Conservation (phyloP, 2,113 vertebrate species). For the Sylvicapra grimmia region DNA sequence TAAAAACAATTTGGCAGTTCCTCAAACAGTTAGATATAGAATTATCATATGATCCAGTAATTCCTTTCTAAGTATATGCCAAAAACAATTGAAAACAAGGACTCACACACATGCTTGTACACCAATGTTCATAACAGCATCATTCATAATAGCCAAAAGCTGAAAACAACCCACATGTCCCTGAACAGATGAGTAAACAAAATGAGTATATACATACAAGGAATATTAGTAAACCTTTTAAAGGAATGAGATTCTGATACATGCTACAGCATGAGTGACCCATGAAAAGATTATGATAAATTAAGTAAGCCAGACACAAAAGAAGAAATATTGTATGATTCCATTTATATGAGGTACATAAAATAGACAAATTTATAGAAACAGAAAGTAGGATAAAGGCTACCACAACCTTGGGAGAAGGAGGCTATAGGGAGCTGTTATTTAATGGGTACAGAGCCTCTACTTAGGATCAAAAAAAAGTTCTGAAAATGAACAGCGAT, state of each 20-base stretch:
- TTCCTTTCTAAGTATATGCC: neutral
- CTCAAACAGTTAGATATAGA: neutral
- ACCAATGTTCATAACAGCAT: neutral
- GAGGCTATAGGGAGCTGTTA: neutral
- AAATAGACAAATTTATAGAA: neutral
- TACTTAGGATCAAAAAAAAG: neutral
- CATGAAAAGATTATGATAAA: neutral
- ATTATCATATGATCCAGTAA: neutral
- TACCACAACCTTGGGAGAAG: neutral
- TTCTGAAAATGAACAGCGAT: neutral
- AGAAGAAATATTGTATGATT: neutral
- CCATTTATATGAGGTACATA: neutral
- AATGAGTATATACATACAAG: neutral
- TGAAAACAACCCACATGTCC: neutral
- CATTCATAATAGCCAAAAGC: neutral
- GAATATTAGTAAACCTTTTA: neutral
- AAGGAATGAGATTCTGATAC: constrained; percentile 3
- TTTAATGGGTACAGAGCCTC: neutral
- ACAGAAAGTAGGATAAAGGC: neutral
- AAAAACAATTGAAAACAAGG: neutral
- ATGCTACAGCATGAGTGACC: neutral
- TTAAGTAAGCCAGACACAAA: neutral
- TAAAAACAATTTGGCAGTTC: neutral
- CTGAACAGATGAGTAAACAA: neutral
- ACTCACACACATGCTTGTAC: neutral